Base-by-base conservation (phyloP, 2,888 invertebrate genomes). In the Alviniconcha strummeri region DNA sequence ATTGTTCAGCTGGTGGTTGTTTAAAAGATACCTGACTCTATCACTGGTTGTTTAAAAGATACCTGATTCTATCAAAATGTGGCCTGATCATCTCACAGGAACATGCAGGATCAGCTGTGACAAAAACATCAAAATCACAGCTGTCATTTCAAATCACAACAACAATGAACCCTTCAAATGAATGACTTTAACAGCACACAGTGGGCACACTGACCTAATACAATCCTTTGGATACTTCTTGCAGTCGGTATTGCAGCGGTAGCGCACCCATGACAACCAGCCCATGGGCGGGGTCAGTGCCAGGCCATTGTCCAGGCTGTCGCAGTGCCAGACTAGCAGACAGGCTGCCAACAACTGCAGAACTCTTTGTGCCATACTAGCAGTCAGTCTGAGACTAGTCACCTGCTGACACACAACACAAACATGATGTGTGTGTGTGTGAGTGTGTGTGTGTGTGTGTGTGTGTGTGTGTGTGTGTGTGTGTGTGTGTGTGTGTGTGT, bases 201-300 rank as follows among this genome's bases (percentile, higher is more conserved):
- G 67, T 67, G 36, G 36, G 36, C 36, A 36, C 36, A 36, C 56
- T 15, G 87, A 92, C 93, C 92, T 90, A 69, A 93, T 91, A 84
- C 93, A 93, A 82, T 90, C 89, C 72, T 92, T 90, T 15, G 93
- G 93, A 83, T 92, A 90, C 57, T 87, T 88, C 7, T 86, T 86
- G 84, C 93, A 93, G 84, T 93, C 91, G 4, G 87, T 88, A 80
- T 91, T 91, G 86, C 93, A 93, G 54, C 91, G 82, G 84, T 91
- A 93, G n/a, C 93, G 87, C 87, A 93, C 91, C 93, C 93, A 93
- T 80, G 91, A 90, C 87, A 93, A 84, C 92, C 93, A 93, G 7
- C 93, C 93, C 93, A 93, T 93, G 7, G 93, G 93, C 52, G 93
- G 93, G 17, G 91, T 92, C 80, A 88, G 82, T 11, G 92, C 93